These are phyloP conservation scores for Aphelinus certus DNA, from an alignment of 1,140 invertebrate species.

Conservation along the genomic window DNA sequence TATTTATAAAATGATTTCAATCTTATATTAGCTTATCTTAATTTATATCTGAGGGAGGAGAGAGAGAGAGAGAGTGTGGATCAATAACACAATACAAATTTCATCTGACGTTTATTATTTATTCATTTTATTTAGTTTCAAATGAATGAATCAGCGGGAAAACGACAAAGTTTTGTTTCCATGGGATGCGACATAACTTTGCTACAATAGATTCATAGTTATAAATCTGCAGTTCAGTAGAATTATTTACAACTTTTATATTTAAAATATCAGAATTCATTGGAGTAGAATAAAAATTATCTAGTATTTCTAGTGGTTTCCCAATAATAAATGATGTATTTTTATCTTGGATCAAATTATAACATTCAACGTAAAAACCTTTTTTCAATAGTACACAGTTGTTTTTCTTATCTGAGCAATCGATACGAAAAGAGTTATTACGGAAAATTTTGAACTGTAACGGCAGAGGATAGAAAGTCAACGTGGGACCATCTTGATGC, in stretches of 20 bases:
- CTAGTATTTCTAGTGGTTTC: neutral
- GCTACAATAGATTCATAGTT: neutral
- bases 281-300: neutral
- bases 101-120: no score
- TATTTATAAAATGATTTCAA: no score
- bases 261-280: neutral
- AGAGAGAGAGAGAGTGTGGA: no score
- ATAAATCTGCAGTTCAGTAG: neutral
- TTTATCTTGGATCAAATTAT: neutral
- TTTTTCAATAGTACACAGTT: slow-evolving; percentile 1
- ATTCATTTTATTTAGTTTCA: no score
- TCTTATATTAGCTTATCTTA: no score
- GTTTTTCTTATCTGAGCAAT: slow-evolving; percentile 1
- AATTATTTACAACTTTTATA: neutral
- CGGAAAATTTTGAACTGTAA: neutral
- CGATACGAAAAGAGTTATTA: neutral
- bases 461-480: no score
- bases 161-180: neutral
- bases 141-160: neutral
- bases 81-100: no score
- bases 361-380: neutral
- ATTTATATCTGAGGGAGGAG: no score
- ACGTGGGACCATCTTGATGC: neutral
- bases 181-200: neutral
- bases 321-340: neutral